Base-by-base conservation (phyloP, 2,797 vertebrate genomes). In the Takifugu ocellatus region DNA sequence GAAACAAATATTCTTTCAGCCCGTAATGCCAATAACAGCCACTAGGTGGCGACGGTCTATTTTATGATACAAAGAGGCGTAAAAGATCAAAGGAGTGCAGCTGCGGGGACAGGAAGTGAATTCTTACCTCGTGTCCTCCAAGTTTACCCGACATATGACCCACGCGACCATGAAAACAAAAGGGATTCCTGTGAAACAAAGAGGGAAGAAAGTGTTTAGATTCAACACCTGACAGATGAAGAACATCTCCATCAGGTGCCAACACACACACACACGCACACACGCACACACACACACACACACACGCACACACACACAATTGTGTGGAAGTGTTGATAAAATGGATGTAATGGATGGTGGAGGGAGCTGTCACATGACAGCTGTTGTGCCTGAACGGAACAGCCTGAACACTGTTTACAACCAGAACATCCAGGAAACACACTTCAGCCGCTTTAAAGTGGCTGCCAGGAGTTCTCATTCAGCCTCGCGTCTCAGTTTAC, bases 111-210 rank as follows among this genome's bases (percentile, higher is more conserved):
- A 27, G 45, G 36, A 43, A 0, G 15, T 2, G 15, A 14, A 9
- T 6, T 84, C 92, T 92, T 78, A 96, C 96, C 89, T 86, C 0
- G 87, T 94, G 77, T 98, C 91, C 50, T 98, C 96, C 14, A 98
- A 68, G 62, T 92, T 84, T 33, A 97, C 84, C 71, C 94, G 78
- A 56, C 92, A 92, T 8, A 90, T 59, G 21, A 92, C 88, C 96
- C 96, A 98, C 0, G 76, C 88, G 16, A 90, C 82, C 56, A 87
- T 89, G 77, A 95, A 95, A 45, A 96, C 27, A 0, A 90, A 93
- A 54, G 96, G 96, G 75, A 96, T 89, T 63, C 96, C 96, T 98
- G 75, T 17, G 17, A 51, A 17, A 27, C 16, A 29, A 16, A 31
- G 1, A 56, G 51, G 31, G 15, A 17, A 36, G 6, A 44, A 52